Evolutionary conservation across 2,113 vertebrate species (phyloP).

Genomic region (Pangasianodon gigas): DNA sequence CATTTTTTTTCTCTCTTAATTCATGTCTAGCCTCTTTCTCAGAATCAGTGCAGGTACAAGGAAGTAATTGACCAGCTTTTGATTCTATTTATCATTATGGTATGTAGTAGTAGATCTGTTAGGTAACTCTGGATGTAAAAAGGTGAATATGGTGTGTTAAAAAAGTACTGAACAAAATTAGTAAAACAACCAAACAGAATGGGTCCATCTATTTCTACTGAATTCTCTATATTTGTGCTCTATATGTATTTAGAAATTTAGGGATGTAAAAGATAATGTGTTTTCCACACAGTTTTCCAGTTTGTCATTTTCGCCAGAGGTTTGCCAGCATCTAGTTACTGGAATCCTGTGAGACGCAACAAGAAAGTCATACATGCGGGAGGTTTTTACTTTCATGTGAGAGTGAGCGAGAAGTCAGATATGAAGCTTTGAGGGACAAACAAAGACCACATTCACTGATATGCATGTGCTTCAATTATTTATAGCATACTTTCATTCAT

Average conservation of each 20-base stretch:
- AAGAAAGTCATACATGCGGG: neutral
- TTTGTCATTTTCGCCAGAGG: neutral
- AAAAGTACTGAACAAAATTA: too few relatives aligned
- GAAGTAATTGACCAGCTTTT: neutral
- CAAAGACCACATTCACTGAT: neutral
- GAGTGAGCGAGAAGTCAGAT: neutral
- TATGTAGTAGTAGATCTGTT: neutral
- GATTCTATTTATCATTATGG: neutral
- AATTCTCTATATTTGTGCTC: neutral
- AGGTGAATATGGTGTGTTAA: neutral
- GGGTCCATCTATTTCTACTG: neutral
- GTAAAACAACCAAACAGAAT: neutral
- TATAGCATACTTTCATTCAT: neutral
- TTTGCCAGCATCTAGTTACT: neutral
- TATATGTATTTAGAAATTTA: neutral
- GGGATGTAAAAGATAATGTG: neutral
- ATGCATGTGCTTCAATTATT: neutral
- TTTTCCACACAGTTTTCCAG: neutral
- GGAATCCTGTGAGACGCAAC: neutral
- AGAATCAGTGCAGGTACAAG: neutral
- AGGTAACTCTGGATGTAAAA: neutral
- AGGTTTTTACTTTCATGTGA: neutral
- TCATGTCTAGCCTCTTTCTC: neutral
- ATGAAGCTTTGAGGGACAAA: neutral
- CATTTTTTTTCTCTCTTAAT: slow-evolving; percentile 15